A percentile compares a stretch with the other conserved stretches of the same genome.
Conservation (phyloP, 2,797 vertebrate genomes). For the Arctocebus calabarensis region DNA sequence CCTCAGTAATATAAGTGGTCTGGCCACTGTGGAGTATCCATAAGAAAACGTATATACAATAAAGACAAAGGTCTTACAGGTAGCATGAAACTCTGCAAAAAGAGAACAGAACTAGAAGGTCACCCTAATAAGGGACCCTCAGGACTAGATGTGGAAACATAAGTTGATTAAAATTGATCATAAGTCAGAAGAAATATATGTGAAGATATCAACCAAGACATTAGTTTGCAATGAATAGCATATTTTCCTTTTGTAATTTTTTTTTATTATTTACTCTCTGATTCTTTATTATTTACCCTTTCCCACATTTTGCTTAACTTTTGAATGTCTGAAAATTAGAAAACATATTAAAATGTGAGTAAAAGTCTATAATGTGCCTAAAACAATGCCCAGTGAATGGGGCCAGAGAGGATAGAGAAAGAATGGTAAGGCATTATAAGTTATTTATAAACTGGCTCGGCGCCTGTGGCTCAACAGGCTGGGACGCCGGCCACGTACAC, state of each 20-base stretch:
- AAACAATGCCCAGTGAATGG: not conserved
- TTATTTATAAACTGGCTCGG: too few relatives aligned
- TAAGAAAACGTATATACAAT: not conserved
- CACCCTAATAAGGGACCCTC: not conserved
- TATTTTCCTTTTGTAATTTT: not conserved
- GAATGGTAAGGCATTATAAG: not conserved
- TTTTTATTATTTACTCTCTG: not conserved
- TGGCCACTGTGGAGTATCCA: not conserved
- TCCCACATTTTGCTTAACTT: constrained; percentile 12
- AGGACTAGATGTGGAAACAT: not conserved
- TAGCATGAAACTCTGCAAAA: not conserved
- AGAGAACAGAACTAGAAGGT: not conserved
- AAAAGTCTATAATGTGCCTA: not conserved
- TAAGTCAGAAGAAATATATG: not conserved
- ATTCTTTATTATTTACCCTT: not conserved
- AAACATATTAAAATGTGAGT: not conserved
- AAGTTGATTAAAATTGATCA: not conserved
- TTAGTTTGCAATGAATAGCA: not conserved
- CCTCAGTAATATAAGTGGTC: not conserved
- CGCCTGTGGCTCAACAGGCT: too few relatives aligned
- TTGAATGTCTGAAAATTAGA: not conserved
- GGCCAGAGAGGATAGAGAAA: not conserved
- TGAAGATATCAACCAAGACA: not conserved
- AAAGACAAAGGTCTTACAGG: not conserved
- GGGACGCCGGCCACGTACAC: too few relatives aligned